A percentile compares a stretch with the other conserved stretches of the same genome.
These are phyloP conservation scores for Apocrypta bakeri DNA, from an alignment of 1,140 invertebrate species.

Conservation along the genomic window DNA sequence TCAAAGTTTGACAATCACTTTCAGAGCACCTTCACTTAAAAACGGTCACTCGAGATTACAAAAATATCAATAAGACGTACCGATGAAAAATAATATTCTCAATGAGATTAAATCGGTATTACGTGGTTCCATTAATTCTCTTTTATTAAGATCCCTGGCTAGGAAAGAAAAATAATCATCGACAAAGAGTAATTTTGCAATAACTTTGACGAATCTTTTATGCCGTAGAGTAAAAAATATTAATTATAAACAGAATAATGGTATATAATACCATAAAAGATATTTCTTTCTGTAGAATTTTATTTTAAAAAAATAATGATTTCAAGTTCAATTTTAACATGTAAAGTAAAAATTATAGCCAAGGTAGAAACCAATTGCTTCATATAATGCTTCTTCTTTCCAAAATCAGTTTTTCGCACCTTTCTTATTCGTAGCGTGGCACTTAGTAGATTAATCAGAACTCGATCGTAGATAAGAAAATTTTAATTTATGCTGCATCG, in stretches of 20 bases:
- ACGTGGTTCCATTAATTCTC: background rate
- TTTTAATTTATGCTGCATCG: slow-evolving; percentile 15
- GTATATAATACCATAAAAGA: background rate
- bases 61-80: slow-evolving; percentile 29
- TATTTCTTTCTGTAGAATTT: background rate
- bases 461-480: slow-evolving; percentile 30
- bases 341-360: background rate
- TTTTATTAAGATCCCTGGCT: background rate
- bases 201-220: background rate
- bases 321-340: background rate
- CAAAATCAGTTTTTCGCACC: slow-evolving; percentile 6
- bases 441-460: slow-evolving; percentile 37
- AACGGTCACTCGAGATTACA: slow-evolving; percentile 1
- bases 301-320: background rate
- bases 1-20: slow-evolving; percentile 18
- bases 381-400: background rate
- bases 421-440: slow-evolving; percentile 23
- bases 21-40: slow-evolving; percentile 32
- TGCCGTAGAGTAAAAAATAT: background rate
- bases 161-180: background rate
- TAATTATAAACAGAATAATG: background rate
- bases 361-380: background rate
- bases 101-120: background rate
- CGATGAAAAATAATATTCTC: background rate
- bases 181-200: background rate